Evolutionary conservation across 2,888 invertebrate genomes (phyloP).

Genomic region (Cephus pulcher): DNA sequence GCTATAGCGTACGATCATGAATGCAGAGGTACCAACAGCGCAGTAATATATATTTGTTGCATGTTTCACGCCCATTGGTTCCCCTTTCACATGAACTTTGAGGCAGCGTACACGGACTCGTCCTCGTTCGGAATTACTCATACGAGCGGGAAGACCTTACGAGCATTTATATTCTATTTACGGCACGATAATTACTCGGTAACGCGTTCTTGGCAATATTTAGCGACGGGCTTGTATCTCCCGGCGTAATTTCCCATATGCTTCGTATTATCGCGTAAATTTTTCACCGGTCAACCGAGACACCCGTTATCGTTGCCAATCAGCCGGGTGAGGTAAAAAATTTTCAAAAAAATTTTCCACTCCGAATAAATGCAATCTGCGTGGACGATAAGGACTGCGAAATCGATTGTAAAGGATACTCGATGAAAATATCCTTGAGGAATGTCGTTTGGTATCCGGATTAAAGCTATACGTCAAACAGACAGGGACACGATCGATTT

Average conservation of each 20-base stretch:
- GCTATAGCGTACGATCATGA: not conserved
- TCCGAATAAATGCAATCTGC: not conserved
- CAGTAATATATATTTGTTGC: conserved; percentile 32
- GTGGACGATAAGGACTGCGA: not conserved
- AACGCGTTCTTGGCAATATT: not conserved
- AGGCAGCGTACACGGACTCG: conserved; percentile 44
- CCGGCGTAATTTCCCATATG: not conserved
- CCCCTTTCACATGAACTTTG: conserved; percentile 61
- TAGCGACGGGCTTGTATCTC: not conserved
- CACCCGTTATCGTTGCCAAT: not conserved
- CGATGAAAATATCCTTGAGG: not conserved
- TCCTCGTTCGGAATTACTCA: conserved; percentile 47
- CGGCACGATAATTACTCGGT: conserved; percentile 50
- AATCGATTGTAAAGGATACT: not conserved
- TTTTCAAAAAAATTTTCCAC: not conserved
- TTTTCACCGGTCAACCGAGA: not conserved
- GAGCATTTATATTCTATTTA: conserved; percentile 43
- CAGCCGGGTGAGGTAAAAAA: too few species aligned
- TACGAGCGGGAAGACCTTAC: conserved; percentile 16
- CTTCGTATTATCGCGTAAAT: not conserved
- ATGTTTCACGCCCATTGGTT: conserved; percentile 51
- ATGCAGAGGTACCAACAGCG: conserved; percentile 9
- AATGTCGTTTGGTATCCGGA: not conserved
- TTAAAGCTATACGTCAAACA: not conserved
- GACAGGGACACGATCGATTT: not conserved